Evolutionary conservation across 1,140 invertebrate species (phyloP), one percentile per base, ranked within the genome.

Genomic region (Latrodectus geometricus): DNA sequence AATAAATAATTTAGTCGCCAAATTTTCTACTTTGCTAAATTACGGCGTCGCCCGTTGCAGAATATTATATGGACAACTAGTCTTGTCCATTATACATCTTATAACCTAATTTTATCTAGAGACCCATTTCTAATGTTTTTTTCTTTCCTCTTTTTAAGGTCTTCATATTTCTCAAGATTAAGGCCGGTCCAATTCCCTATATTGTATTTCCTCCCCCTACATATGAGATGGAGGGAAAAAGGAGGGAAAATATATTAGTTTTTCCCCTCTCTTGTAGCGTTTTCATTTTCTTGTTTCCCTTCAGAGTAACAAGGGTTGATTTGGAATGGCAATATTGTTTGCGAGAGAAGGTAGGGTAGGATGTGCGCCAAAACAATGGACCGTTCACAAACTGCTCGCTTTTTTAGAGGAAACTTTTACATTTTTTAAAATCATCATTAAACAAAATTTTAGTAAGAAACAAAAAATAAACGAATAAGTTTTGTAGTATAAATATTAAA

Each of bases 291-390:
- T 76, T 84, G 72, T 75, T 84, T 84, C 73, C 78, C 61, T 61
- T 65, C 74, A 23, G 61, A 76, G 82, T 84, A 84, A 84, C 82
- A 84, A 84, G 82, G 82, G 82, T 84, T 76, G 73, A 84, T 84
- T 84, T 84, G 72, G 73, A 76, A 84, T 68, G 82, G 82, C 82
- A 84, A 84, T 84, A 84, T 84, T 84, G 82, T 84, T 84, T 84
- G 82, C 49, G 73, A 69, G 82, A 17, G 11, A 76, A 54, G 65
- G 73, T 15, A 49, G 49, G 56, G 77, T 49, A 23, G n/a, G 52
- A 35, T 11, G 48, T 9, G 48, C 9, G 21, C 70, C 21, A 73
- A 83, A 65, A 74, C 80, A 83, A 83, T 70, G 82, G 82, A 66
- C 52, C 49, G 56, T 84, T 75, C 65, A 56, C 73, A 84, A 73